Base-by-base conservation (phyloP, 2,113 vertebrate genomes). In the Trematomus loennbergii region DNA sequence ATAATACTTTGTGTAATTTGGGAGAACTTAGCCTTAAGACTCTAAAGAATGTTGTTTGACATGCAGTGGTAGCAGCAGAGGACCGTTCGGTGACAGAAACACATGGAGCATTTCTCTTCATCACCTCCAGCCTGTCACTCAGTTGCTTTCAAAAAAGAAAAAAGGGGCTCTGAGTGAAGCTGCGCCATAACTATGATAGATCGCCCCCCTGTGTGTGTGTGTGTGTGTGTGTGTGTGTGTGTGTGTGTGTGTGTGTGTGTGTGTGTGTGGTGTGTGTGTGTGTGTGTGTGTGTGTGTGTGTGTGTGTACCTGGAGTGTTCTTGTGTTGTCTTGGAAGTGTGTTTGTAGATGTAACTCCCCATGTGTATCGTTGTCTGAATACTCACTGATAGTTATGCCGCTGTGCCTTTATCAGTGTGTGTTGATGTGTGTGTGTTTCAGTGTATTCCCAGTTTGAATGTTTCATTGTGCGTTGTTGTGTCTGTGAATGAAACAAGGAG, bases 171-270 rank as follows among this genome's bases (percentile, higher is more conserved):
- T 67, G 78, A 72, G 68, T 36, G 22, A 73, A 88, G 63, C 72
- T 7, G 69, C 62, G 63, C 79, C 76, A 78, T 91, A 88, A 88
- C 75, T 66, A 69, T 91, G 84, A 91, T 83, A 63, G 68, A 92
- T 87, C 33, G 49, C 57, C 48, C 87, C 77, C 54, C 40, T 71
- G 69, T 53, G 62, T 58, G 40, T 79, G 25, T 29, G 25, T 29
- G 25, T 29, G 25, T 25, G 25, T 25, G 25, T 25, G 25, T 25
- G 25, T 25, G 25, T 25, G 25, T 25, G 25, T 25, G 25, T 25
- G 25, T 25, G 72, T 53, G 61, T 58, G 40, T 79, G 25, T 77
- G 45, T 72, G 72, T 73, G 72, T 53, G 62, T 58, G 40, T 79
- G 72, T 53, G 61, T 58, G 40, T 79, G 25, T 77, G 45, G 72